Conservation (phyloP, 2,797 vertebrate species). For the Buceros bicornis region DNA sequence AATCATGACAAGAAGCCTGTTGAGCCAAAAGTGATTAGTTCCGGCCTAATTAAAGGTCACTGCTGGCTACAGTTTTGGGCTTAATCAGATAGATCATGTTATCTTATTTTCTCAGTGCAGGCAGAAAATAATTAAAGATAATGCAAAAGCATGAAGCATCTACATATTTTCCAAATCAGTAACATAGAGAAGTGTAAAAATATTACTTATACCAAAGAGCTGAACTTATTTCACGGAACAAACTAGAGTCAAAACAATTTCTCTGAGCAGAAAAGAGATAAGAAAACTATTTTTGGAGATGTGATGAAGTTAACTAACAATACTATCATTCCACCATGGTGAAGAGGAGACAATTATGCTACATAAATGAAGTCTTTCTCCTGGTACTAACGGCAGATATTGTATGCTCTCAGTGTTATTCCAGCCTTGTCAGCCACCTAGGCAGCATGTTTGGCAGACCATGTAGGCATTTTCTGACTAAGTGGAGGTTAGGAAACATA, state of each 20-base stretch:
- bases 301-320: background rate
- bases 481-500: background rate
- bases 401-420: background rate
- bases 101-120: background rate
- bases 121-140: constrained; percentile 6
- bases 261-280: background rate
- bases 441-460: background rate
- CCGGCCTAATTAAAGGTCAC: constrained; percentile 38
- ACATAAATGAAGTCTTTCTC: background rate
- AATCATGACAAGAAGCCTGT: constrained; percentile 31
- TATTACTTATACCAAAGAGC: background rate
- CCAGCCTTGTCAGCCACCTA: background rate
- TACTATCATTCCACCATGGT: background rate
- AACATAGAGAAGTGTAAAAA: background rate
- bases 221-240: background rate
- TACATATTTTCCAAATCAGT: background rate
- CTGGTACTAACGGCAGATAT: background rate
- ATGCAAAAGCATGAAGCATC: background rate
- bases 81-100: background rate
- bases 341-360: background rate
- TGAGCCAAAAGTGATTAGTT: constrained; percentile 28
- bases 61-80: background rate
- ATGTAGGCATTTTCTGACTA: background rate
- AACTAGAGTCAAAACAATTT: background rate
- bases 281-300: background rate